Evolutionary conservation across 2,888 invertebrate species (phyloP).

Genomic region (Polymixis flavicincta): DNA sequence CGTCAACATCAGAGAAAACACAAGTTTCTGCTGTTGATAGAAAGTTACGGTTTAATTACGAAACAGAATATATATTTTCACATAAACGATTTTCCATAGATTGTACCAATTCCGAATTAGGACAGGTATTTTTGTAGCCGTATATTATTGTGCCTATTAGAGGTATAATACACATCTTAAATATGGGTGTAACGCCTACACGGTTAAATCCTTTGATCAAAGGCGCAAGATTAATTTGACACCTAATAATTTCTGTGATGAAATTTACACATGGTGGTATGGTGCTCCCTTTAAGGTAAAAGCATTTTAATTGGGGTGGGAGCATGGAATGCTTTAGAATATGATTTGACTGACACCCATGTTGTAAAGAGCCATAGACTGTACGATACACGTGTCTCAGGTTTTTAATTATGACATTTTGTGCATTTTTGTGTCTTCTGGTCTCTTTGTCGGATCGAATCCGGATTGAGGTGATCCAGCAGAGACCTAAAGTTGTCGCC

Average conservation of each 20-base stretch:
- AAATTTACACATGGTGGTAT: slow-evolving; percentile 26
- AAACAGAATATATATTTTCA: background rate
- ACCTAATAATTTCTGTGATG: slow-evolving; percentile 52
- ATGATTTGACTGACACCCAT: slow-evolving; percentile 4
- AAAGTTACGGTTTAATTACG: background rate
- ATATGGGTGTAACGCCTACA: background rate
- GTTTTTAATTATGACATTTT: background rate
- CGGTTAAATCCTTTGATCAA: slow-evolving; percentile 34
- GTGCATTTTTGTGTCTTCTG: background rate
- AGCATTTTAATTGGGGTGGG: slow-evolving; percentile 19
- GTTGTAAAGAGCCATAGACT: background rate
- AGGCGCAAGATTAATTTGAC: slow-evolving; percentile 31
- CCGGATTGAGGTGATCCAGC: background rate
- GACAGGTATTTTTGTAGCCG: no score
- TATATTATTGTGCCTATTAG: no score
- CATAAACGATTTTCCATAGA: background rate
- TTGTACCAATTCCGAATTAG: background rate
- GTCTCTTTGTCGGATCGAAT: background rate
- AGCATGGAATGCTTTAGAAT: slow-evolving; percentile 1
- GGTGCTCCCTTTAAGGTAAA: slow-evolving; percentile 15
- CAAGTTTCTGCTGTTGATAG: background rate
- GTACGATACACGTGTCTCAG: background rate
- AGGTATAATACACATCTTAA: background rate
- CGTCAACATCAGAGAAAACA: background rate
- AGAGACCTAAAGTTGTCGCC: background rate